Evolutionary conservation across 2,888 invertebrate species (phyloP).

Genomic region (Morpho deidamia): DNA sequence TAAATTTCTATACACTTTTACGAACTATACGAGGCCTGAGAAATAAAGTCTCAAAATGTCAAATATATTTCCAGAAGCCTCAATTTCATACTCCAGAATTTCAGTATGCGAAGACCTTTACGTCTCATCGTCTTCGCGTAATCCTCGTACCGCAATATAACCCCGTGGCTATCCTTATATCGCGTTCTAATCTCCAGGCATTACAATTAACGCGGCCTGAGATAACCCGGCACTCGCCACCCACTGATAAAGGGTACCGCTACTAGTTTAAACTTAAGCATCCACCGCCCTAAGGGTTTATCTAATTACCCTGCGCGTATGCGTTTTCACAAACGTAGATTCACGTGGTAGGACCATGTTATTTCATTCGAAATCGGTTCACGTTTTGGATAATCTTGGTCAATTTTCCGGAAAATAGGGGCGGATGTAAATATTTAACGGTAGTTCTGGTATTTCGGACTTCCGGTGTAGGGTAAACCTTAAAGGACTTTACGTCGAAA

Average conservation of each 20-base stretch:
- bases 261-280: constrained; percentile 74
- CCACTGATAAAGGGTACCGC: constrained; percentile 71
- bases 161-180: constrained; percentile 49
- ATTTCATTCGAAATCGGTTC: constrained; percentile 38
- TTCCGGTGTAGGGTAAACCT: constrained; percentile 36
- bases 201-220: constrained; percentile 75
- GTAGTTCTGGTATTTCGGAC: constrained; percentile 51
- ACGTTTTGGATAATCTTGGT: constrained; percentile 47
- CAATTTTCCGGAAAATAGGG: constrained; percentile 39
- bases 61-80: neutral
- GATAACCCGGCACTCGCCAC: constrained; percentile 76
- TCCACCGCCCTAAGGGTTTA: constrained; percentile 70
- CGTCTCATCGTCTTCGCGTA: constrained; percentile 32
- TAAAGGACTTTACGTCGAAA: no score
- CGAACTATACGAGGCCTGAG: no score
- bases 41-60: neutral
- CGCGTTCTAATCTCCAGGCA: constrained; percentile 68
- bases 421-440: constrained; percentile 66
- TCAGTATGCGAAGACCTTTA: constrained; percentile 10
- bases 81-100: neutral
- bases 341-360: constrained; percentile 37
- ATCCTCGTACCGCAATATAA: constrained; percentile 34
- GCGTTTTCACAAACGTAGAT: constrained; percentile 30
- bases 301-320: constrained; percentile 71
- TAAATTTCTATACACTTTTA: no score